A percentile compares a stretch with the other conserved stretches of the same genome.
These are phyloP conservation scores for Spea bombifrons DNA, from an alignment of 2,113 vertebrate species.

Conservation along the genomic window DNA sequence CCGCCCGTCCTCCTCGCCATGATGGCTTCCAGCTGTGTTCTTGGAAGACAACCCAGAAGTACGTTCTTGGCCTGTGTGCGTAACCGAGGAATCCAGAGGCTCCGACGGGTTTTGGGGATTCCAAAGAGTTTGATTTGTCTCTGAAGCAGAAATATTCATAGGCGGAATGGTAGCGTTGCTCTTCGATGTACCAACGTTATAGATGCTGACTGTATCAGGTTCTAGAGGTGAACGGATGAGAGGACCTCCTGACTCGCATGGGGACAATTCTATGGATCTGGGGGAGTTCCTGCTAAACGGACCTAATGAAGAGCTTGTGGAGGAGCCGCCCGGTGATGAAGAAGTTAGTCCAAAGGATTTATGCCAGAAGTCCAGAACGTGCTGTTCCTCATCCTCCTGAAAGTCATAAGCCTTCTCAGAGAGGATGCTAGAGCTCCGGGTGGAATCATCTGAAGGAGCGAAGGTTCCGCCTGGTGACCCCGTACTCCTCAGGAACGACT, in stretches of 20 bases:
- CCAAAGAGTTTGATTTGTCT: conserved; percentile 8
- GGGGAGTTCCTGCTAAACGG: conserved; percentile 39
- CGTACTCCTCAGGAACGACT: conserved; percentile 24
- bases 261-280: conserved; percentile 34
- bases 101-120: conserved; percentile 29
- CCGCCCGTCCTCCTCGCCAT: conserved; percentile 53
- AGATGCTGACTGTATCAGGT: neutral
- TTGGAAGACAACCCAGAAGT: conserved; percentile 18
- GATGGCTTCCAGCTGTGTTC: conserved; percentile 37
- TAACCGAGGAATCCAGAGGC: neutral
- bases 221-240: conserved; percentile 39
- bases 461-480: conserved; percentile 42
- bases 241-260: conserved; percentile 36
- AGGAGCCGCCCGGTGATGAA: conserved; percentile 55
- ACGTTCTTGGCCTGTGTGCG: conserved; percentile 12
- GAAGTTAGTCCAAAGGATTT: conserved; percentile 66
- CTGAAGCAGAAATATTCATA: conserved; percentile 22
- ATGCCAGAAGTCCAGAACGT: conserved; percentile 59
- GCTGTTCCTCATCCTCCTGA: conserved; percentile 47
- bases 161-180: neutral
- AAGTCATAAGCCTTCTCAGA: conserved; percentile 53
- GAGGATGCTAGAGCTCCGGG: conserved; percentile 54
- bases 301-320: conserved; percentile 41
- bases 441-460: conserved; percentile 45
- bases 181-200: neutral